Base-by-base conservation (phyloP, 2,797 vertebrate species). In the Rhinella marina region DNA sequence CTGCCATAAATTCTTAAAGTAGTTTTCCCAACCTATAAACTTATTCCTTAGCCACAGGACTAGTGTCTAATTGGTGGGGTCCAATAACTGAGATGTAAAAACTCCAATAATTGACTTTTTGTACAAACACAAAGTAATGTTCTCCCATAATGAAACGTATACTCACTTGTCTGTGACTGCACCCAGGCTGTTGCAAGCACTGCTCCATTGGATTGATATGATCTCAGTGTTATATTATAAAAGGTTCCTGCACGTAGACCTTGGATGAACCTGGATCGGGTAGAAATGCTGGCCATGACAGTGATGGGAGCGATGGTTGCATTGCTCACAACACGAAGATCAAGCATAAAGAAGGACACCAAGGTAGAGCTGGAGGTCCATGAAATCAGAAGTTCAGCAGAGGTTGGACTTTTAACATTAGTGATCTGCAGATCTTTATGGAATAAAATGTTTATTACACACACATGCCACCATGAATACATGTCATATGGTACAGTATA, bases 191-290 rank as follows among this genome's bases (percentile, higher is more conserved):
- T 3, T 90, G 94, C 95, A 2, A 76, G 16, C 32, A 93, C 11
- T 48, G 91, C 94, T 6, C 87, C 76, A 56, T 23, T 81, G n/a
- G 56, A 52, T 27, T 29, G 41, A 64, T 95, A 93, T 4, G 93
- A 93, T 91, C 96, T 96, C n/a, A 96, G 72, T 12, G 92, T 93
- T 61, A 96, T 95, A 2, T 4, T 93, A 54, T 96, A 96, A 0
- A 91, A 29, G 0, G 92, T 93, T 32, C 94, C 95, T 0, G 95
- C 89, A 83, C 64, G 91, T 81, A 96, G 90, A 86, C 95, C 95
- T 0, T 89, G 86, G 59, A 96, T 86, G 8, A 84, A 41, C 79
- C 0, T 94, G 48, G 92, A 84, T 7, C 90, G 92, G 23, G 0
- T 3, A 12, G 29, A 7, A 0, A 1, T 0, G 0, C 61, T 1